phyloP scores from a whole-genome alignment of 2,888 invertebrate species.

The Trichopoda pennipes region DNA sequence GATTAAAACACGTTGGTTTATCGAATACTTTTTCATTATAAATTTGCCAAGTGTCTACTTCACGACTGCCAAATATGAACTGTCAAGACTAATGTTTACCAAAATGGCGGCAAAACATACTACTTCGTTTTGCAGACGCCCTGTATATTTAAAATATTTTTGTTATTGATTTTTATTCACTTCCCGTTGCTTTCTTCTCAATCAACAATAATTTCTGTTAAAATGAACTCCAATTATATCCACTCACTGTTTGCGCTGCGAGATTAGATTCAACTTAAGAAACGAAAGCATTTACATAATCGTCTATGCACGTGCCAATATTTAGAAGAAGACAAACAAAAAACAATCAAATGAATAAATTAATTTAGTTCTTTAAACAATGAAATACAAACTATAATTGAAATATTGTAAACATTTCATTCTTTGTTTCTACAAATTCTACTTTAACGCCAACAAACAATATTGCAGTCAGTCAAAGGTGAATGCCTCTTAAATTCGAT shows the following conservation, averaged over 20 bases:
- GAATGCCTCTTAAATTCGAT: constrained; percentile 53
- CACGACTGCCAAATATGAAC: too few relatives aligned
- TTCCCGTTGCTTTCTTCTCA: background rate
- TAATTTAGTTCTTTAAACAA: background rate
- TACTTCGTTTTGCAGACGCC: too few relatives aligned
- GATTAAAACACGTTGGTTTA: too few relatives aligned
- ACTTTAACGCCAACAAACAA: background rate
- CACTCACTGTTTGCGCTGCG: background rate
- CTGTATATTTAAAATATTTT: too few relatives aligned
- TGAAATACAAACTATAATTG: background rate
- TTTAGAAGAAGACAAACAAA: background rate
- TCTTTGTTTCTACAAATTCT: background rate
- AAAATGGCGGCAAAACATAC: too few relatives aligned
- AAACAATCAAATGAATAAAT: background rate
- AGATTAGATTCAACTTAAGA: constrained; percentile 10
- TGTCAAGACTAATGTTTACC: too few relatives aligned
- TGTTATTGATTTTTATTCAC: too few relatives aligned
- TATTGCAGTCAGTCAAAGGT: constrained; percentile 53
- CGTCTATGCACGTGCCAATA: constrained; percentile 36
- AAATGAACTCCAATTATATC: constrained; percentile 14
- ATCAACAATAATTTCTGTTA: constrained; percentile 17
- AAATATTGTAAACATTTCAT: background rate
- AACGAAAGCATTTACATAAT: background rate
- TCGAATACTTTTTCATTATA: too few relatives aligned
- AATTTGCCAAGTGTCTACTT: too few relatives aligned